A percentile compares a stretch with the other conserved stretches of the same genome.
Evolutionary conservation across 2,888 invertebrate species (phyloP).

Genomic region (Halocaridina rubra): DNA sequence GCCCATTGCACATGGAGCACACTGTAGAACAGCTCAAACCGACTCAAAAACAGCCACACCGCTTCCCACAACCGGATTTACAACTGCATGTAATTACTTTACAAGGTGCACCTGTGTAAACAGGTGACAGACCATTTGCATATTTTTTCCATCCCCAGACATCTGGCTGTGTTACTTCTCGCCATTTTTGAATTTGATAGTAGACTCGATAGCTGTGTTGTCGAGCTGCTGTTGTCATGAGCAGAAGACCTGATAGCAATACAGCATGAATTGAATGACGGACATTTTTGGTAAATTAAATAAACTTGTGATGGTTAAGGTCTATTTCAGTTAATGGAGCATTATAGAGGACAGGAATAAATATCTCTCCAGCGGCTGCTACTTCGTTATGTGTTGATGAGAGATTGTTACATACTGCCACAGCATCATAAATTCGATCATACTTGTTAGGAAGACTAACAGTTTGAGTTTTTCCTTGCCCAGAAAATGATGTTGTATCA

Average conservation of each 20-base stretch:
- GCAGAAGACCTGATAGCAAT: constrained; percentile 66
- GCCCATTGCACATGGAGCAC: too few species aligned
- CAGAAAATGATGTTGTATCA: constrained; percentile 66
- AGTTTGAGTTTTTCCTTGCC: too few species aligned
- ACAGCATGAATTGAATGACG: constrained; percentile 65
- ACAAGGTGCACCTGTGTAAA: constrained; percentile 6
- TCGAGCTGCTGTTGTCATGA: constrained; percentile 66
- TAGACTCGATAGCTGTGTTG: constrained; percentile 66
- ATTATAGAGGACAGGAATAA: constrained; percentile 65
- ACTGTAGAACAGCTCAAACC: too few species aligned
- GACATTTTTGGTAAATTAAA: constrained; percentile 64
- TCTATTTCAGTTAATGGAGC: constrained; percentile 65
- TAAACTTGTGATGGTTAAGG: constrained; percentile 65
- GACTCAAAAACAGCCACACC: too few species aligned
- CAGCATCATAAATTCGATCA: constrained; percentile 66
- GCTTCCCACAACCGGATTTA: too few species aligned
- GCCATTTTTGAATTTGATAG: constrained; percentile 65
- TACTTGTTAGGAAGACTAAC: constrained; percentile 61
- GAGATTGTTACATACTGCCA: constrained; percentile 67
- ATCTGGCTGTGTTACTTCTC: constrained; percentile 63
- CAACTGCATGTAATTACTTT: too few species aligned
- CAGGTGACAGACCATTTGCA: constrained; percentile 41
- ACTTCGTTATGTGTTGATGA: constrained; percentile 54
- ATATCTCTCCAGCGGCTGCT: constrained; percentile 64
- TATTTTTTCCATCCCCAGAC: constrained; percentile 66